A percentile compares a stretch with the other conserved stretches of the same genome.
These are phyloP conservation scores for Myiozetetes cayanensis DNA, from an alignment of 2,113 vertebrate species.

Conservation along the genomic window DNA sequence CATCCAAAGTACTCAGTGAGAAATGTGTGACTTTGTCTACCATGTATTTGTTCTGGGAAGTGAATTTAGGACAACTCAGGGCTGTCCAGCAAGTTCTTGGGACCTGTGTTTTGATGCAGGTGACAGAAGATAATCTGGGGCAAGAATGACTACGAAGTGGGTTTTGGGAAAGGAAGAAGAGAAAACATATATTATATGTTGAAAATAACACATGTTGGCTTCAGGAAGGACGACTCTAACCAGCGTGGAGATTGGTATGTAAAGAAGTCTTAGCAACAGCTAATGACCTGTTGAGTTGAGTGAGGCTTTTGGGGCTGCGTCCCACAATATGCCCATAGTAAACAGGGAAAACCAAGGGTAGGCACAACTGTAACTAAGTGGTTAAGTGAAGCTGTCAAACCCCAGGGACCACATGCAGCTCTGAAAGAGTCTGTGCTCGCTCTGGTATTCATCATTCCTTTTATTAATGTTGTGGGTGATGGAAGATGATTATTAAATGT, in stretches of 20 bases:
- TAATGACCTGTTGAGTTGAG: neutral
- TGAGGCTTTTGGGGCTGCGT: neutral
- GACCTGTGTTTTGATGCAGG: neutral
- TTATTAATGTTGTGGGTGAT: neutral
- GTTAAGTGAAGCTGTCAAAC: neutral
- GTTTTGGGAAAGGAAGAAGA: neutral
- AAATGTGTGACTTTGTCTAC: neutral
- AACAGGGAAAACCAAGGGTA: neutral
- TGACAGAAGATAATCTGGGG: neutral
- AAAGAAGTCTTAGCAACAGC: neutral
- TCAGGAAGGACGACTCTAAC: neutral
- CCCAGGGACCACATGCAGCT: rapidly evolving
- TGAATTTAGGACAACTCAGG: neutral
- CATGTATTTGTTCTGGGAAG: neutral
- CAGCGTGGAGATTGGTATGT: neutral
- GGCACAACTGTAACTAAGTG: neutral
- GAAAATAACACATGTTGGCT: neutral
- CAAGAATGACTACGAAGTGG: neutral
- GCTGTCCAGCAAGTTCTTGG: neutral
- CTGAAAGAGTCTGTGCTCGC: neutral
- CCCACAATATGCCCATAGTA: neutral
- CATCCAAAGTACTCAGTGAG: neutral
- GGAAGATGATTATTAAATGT: neutral
- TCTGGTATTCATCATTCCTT: neutral
- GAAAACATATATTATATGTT: neutral